Evolutionary conservation across 2,797 vertebrate genomes (phyloP), one percentile per base, ranked within the genome.

Genomic region (Microchirus variegatus): DNA sequence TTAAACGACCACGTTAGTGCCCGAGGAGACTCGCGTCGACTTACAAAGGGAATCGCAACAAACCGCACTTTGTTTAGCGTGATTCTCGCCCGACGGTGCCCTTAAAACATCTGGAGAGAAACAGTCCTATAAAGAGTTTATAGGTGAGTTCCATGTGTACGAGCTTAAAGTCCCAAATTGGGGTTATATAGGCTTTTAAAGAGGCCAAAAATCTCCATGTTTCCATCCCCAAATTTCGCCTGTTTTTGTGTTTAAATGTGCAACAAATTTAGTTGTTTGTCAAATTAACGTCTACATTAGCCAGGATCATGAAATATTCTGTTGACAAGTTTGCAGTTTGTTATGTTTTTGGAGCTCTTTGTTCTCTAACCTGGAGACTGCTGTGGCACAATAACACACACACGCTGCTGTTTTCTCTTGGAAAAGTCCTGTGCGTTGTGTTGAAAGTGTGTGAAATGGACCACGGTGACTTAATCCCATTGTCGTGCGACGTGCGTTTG

Each of bases 91-190:
- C 60, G 38, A 38, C 36, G 19, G 2, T 46, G 45, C 41, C 16
- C 41, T 17, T 2, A 43, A 36, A 77, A 80, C 81, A 82, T 79
- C 80, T 80, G 81, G 72, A 70, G 43, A 51, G n/a, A 31, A 18
- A 55, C 62, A 53, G 43, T 54, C 68, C 53, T 48, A 59, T 63
- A 80, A 75, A 76, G 7, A 42, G 17, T 81, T 78, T 73, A 72
- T 76, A 75, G 66, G 77, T 73, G 66, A 68, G 66, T 9, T 63
- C 41, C 62, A 75, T 67, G 49, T 82, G 70, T 38, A 40, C 14
- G 55, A 59, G 55, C 46, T 67, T 62, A 45, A 57, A 37, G 58
- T 54, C 55, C 51, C 38, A 61, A 70, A 77, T 73, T 63, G 13
- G 12, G 38, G 67, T 55, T 71, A 52, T 52, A 67, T 63, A 62